Conservation (phyloP, 2,888 invertebrate genomes). For the Bombylius discolor region DNA sequence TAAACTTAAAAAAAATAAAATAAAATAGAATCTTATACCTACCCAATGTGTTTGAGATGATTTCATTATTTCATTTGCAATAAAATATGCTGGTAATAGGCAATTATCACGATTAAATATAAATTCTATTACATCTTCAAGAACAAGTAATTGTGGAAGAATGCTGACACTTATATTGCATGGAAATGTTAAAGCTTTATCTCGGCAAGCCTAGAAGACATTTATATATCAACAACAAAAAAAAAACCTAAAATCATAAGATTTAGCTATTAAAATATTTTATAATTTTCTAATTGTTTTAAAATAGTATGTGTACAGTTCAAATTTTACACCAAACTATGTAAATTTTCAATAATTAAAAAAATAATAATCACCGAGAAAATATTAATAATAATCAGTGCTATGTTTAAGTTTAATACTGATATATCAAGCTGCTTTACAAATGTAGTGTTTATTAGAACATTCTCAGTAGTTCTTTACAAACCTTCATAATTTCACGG, state of each 20-base stretch:
- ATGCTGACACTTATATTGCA: conserved; percentile 64
- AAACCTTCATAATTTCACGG: conserved; percentile 78
- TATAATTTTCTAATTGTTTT: background rate
- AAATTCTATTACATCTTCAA: conserved; percentile 70
- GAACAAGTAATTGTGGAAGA: conserved; percentile 66
- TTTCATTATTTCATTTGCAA: conserved; percentile 90
- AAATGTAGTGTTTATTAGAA: background rate
- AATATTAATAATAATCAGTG: no score
- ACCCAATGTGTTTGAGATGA: conserved; percentile 67
- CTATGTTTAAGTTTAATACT: no score
- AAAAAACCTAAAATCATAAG: background rate
- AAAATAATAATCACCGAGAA: no score
- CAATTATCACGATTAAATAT: conserved; percentile 89
- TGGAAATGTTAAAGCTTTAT: conserved; percentile 75
- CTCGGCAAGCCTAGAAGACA: conserved; percentile 60
- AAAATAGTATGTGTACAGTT: background rate
- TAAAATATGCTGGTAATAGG: conserved; percentile 84
- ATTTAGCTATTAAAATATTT: background rate
- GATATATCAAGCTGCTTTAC: no score
- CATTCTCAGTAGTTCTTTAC: background rate
- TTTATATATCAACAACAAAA: no score
- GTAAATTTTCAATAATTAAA: background rate
- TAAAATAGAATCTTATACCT: conserved; percentile 50
- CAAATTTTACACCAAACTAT: no score
- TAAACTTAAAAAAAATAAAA: background rate